A percentile compares a stretch with the other conserved stretches of the same genome.
Conservation (phyloP, 2,113 vertebrate species). For the Phainopepla nitens region DNA sequence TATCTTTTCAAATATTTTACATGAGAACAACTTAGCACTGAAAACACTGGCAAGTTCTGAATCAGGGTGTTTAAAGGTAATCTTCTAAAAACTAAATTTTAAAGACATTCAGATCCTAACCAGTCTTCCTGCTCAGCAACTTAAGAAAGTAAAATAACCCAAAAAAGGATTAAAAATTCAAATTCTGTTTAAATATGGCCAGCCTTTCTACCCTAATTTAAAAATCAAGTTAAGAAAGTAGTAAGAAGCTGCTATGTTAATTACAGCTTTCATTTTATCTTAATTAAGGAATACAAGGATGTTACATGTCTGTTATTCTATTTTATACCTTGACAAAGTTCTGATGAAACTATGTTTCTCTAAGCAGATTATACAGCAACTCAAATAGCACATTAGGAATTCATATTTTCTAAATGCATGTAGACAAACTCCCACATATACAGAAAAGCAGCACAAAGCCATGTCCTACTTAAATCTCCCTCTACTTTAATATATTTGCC, state of each 20-base stretch:
- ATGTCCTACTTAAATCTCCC: neutral
- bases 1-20: neutral
- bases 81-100: neutral
- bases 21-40: neutral
- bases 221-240: neutral
- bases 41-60: neutral
- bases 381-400: neutral
- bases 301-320: neutral
- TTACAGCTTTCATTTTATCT: neutral
- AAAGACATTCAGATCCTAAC: neutral
- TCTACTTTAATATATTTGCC: neutral
- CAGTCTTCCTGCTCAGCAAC: neutral
- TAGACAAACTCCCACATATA: neutral
- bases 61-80: neutral
- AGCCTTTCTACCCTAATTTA: neutral
- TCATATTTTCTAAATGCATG: neutral
- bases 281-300: neutral
- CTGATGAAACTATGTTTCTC: neutral
- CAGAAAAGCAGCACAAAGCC: neutral
- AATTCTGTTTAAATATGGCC: neutral
- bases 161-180: neutral
- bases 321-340: neutral
- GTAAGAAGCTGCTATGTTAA: neutral
- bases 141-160: neutral
- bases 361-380: neutral